Percentiles rank a stretch among this genome's conserved stretches.
These are phyloP conservation scores for Drosophila kanekoi DNA, from an alignment of 2,888 invertebrate genomes.

Conservation along the genomic window DNA sequence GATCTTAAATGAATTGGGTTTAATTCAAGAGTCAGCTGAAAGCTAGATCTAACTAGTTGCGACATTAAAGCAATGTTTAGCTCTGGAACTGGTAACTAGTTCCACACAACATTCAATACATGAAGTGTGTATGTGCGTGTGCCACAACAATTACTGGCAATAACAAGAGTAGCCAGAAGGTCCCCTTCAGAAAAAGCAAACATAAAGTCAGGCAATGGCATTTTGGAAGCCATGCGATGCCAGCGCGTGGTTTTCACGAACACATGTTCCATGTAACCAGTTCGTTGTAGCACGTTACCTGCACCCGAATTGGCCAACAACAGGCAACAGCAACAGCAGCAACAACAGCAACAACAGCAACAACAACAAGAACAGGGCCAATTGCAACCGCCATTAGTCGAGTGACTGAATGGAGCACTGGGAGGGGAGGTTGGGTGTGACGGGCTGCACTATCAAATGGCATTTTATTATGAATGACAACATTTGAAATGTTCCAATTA, in stretches of 20 bases:
- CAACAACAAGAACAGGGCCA: conserved; percentile 8
- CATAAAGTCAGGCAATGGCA: conserved; percentile 54
- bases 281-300: conserved; percentile 42
- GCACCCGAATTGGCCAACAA: conserved; percentile 18
- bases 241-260: conserved; percentile 63
- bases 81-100: conserved; percentile 11
- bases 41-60: background rate
- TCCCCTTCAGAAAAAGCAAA: conserved; percentile 34
- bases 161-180: conserved; percentile 24
- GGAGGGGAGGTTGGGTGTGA: background rate
- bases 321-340: conserved; percentile 15
- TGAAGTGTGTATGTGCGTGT: conserved; percentile 9
- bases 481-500: conserved; percentile 78
- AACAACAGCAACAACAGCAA: conserved; percentile 9
- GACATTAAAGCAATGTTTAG: background rate
- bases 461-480: conserved; percentile 74
- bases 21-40: too few species aligned
- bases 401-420: background rate
- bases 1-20: too few species aligned
- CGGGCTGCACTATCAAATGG: conserved; percentile 38
- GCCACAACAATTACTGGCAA: conserved; percentile 40
- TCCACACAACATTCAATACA: conserved; percentile 18
- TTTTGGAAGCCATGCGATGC: conserved; percentile 53
- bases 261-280: conserved; percentile 23
- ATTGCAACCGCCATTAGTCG: conserved; percentile 66